Conservation (phyloP, 2,888 invertebrate genomes). For the Himalopsyche japonica region DNA sequence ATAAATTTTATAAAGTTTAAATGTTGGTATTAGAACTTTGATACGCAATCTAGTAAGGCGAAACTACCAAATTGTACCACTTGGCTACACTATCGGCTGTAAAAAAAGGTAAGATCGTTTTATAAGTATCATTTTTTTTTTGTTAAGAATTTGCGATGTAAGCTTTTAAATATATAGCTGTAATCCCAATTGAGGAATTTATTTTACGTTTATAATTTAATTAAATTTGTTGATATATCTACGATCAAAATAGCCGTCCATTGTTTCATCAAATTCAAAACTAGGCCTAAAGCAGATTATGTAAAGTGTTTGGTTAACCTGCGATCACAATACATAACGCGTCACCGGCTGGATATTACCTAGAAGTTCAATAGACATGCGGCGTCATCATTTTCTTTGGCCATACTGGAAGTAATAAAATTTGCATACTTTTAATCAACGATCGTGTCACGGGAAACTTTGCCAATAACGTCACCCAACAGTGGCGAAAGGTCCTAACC, state of each 20-base stretch:
- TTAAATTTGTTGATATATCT: neutral
- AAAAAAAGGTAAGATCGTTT: no score
- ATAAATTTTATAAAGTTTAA: no score
- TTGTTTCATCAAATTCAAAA: slow-evolving; percentile 2
- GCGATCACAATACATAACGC: neutral
- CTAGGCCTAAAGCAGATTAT: neutral
- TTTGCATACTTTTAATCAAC: slow-evolving; percentile 66
- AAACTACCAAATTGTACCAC: no score
- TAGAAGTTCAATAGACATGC: slow-evolving; percentile 16
- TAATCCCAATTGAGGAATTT: no score
- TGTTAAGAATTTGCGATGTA: no score
- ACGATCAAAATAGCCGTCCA: neutral
- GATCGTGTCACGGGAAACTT: slow-evolving; percentile 63
- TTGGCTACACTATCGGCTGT: no score
- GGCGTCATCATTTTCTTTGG: slow-evolving; percentile 40
- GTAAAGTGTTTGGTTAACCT: neutral
- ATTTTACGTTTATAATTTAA: neutral
- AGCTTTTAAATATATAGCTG: no score
- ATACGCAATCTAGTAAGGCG: no score
- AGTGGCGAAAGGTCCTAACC: slow-evolving; percentile 44
- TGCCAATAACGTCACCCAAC: slow-evolving; percentile 56
- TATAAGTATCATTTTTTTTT: no score
- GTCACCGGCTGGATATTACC: neutral
- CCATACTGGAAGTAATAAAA: slow-evolving; percentile 52
- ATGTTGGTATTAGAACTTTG: no score